phyloP scores from a whole-genome alignment of 2,888 invertebrate genomes.

The Lydus trimaculatus region DNA sequence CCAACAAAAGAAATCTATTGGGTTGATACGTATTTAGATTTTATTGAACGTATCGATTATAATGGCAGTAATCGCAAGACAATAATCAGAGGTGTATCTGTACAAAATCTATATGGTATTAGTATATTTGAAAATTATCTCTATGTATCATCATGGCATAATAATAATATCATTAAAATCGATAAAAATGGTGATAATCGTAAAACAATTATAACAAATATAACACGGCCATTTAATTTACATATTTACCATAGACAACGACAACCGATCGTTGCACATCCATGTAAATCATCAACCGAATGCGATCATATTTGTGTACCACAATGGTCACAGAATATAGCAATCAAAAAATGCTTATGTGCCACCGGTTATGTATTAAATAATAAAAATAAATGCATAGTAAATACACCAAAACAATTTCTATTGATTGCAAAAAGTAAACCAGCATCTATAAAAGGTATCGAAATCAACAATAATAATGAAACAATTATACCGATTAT shows the following conservation, averaged over 20 bases:
- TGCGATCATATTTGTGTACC: constrained; percentile 83
- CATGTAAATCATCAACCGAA: constrained; percentile 72
- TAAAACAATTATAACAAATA: constrained; percentile 61
- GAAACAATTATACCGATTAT: constrained; percentile 76
- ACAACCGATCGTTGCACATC: constrained; percentile 77
- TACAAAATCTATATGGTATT: constrained; percentile 73
- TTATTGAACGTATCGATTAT: constrained; percentile 80
- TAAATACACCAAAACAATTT: constrained; percentile 67
- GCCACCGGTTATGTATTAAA: constrained; percentile 73
- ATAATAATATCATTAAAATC: constrained; percentile 69
- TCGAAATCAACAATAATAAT: constrained; percentile 60
- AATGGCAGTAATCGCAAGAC: constrained; percentile 72
- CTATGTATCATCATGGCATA: constrained; percentile 76
- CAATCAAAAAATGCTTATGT: constrained; percentile 74
- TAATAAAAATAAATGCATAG: constrained; percentile 68
- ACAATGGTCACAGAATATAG: constrained; percentile 64
- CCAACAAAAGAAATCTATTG: constrained; percentile 77
- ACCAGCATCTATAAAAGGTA: constrained; percentile 76
- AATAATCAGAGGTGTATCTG: constrained; percentile 64
- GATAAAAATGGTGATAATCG: constrained; percentile 66
- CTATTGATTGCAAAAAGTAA: constrained; percentile 71
- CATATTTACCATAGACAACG: constrained; percentile 78
- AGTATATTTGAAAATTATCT: constrained; percentile 77
- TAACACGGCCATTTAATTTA: constrained; percentile 69
- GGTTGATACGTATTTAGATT: constrained; percentile 83